Evolutionary conservation across 2,888 invertebrate species (phyloP).

Genomic region (Hartigia nigra): DNA sequence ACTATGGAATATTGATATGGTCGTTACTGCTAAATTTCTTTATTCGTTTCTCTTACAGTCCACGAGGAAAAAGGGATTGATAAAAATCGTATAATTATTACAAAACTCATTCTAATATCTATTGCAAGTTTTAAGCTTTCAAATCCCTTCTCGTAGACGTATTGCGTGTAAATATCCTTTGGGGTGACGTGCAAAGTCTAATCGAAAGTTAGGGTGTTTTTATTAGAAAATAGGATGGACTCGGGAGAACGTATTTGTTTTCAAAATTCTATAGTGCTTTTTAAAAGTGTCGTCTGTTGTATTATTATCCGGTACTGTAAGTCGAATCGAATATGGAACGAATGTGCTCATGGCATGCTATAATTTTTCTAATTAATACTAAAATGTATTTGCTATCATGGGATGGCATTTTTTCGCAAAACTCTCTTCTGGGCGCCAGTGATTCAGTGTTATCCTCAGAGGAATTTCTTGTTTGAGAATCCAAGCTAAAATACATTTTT

Average conservation of each 20-base stretch:
- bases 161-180: neutral
- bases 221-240: neutral
- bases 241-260: neutral
- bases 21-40: neutral
- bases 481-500: slow-evolving; percentile 8
- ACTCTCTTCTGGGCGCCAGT: slow-evolving; percentile 3
- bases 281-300: neutral
- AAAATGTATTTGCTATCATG: neutral
- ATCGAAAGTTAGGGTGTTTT: neutral
- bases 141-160: neutral
- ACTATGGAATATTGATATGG: slow-evolving; percentile 26
- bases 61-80: neutral
- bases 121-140: neutral
- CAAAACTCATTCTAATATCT: neutral
- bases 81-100: neutral
- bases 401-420: neutral
- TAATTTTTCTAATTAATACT: slow-evolving; percentile 3
- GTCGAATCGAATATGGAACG: slow-evolving; percentile 1
- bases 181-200: neutral
- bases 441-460: slow-evolving; percentile 5
- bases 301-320: neutral
- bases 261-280: neutral
- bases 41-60: neutral
- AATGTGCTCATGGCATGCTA: slow-evolving; percentile 1
- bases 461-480: slow-evolving; percentile 7